These are phyloP conservation scores for Tiaroga cobitis DNA, from an alignment of 2,797 vertebrate genomes.

Conservation along the genomic window DNA sequence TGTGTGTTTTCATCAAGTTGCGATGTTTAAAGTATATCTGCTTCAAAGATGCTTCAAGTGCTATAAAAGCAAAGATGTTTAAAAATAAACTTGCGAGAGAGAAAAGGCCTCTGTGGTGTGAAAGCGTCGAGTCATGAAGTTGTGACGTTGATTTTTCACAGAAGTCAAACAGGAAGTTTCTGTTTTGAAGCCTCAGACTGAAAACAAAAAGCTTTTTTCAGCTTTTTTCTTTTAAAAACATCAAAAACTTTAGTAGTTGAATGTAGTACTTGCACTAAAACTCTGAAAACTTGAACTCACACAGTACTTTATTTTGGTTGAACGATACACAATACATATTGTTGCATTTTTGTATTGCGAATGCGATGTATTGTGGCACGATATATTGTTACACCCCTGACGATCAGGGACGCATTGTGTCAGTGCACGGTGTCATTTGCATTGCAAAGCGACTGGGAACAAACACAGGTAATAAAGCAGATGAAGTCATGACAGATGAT, in stretches of 20 bases:
- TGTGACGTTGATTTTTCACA: not conserved
- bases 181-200: not conserved
- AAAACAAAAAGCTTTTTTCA: not conserved
- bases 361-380: no score
- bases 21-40: not conserved
- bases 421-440: slow-evolving; percentile 67
- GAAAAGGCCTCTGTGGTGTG: slow-evolving; percentile 12
- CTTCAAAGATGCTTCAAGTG: not conserved
- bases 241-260: no score
- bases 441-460: slow-evolving; percentile 77
- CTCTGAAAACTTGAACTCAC: no score
- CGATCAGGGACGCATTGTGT: no score
- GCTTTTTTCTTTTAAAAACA: no score
- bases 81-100: slow-evolving; percentile 12
- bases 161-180: slow-evolving; percentile 37
- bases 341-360: no score
- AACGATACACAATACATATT: no score
- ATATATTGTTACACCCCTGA: no score
- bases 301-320: no score
- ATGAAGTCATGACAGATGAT: slow-evolving; percentile 48
- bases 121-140: slow-evolving; percentile 31
- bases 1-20: not conserved
- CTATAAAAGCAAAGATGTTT: slow-evolving; percentile 9
- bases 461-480: slow-evolving; percentile 72
- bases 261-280: no score